Base-by-base conservation (phyloP, 2,888 invertebrate species). In the Papilio demoleus region DNA sequence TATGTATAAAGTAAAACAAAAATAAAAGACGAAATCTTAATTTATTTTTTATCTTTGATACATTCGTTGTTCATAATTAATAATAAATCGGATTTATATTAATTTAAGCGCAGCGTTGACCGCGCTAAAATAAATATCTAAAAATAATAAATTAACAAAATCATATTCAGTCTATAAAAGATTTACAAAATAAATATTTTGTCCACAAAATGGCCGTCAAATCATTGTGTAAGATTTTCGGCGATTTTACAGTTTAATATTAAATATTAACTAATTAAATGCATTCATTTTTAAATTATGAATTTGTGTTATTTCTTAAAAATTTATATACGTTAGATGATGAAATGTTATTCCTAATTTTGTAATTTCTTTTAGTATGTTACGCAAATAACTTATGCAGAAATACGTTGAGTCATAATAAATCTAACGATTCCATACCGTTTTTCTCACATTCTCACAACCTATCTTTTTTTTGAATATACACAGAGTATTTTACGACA, bases 161-260 rank as follows among this genome's bases (percentile, higher is more conserved):
- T 73, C 81, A 83, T 83, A 85, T 81, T 88, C 88, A 89, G 88
- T 88, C 88, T 85, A 84, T 82, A 77, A 75, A 75, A 76, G 72
- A 76, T 73, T 73, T 73, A 72, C 65, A 68, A 71, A 65, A 27
- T 61, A 73, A 76, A 73, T 73, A 77, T 70, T 68, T 72, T 68
- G 73, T 75, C 80, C 80, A 81, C 80, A 88, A 88, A 88, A 88
- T 88, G 79, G 88, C 86, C 88, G 85, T 81, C 22, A 84, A 87
- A 88, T 84, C 71, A 24, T 56, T 59, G 27, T 65, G 42, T 65
- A 68, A 40, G 67, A 50, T 65, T 81, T 72, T 77, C 85, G 88
- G 85, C 88, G 70, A 88, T 87, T 88, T 88, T 88, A 81, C 87
- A 84, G 81, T 66, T 12, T 19, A 42, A 42, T 19, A 56, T 31